Percentiles rank a stretch among this genome's conserved stretches.
phyloP scores from a whole-genome alignment of 2,797 vertebrate species.

The Protosalanx chinensis region DNA sequence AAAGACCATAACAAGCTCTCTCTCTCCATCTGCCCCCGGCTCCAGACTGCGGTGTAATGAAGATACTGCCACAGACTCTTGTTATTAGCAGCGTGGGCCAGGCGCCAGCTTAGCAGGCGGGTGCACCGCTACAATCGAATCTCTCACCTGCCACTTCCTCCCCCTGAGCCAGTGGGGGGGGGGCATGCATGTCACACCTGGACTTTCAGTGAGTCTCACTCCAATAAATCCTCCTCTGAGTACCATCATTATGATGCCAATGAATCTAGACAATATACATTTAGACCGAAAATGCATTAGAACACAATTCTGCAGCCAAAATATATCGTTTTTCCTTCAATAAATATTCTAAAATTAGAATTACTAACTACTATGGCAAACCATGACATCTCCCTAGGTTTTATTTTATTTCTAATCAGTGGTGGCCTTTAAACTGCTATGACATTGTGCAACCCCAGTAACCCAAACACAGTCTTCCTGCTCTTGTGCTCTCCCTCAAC shows the following conservation, averaged over 20 bases:
- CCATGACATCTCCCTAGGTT: constrained; percentile 34
- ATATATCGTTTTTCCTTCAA: neutral
- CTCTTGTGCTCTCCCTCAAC: constrained; percentile 42
- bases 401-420: constrained; percentile 39
- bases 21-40: constrained; percentile 9
- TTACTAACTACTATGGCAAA: constrained; percentile 13
- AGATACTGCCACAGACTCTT: constrained; percentile 27
- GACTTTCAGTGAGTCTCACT: too few relatives aligned
- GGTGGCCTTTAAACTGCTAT: constrained; percentile 58
- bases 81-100: constrained; percentile 36
- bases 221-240: too few relatives aligned
- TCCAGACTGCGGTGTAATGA: constrained; percentile 15
- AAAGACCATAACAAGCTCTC: constrained; percentile 9
- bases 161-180: neutral
- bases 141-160: constrained; percentile 19
- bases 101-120: constrained; percentile 15
- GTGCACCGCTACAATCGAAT: constrained; percentile 17
- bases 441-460: constrained; percentile 45
- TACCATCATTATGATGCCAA: too few relatives aligned
- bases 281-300: neutral
- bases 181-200: neutral
- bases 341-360: neutral
- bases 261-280: neutral
- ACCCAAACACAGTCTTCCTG: constrained; percentile 55
- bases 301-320: neutral